Evolutionary conservation across 1,140 invertebrate genomes (phyloP), one percentile per base, ranked within the genome.

Genomic region (Pseudomyrmex flavicornis): DNA sequence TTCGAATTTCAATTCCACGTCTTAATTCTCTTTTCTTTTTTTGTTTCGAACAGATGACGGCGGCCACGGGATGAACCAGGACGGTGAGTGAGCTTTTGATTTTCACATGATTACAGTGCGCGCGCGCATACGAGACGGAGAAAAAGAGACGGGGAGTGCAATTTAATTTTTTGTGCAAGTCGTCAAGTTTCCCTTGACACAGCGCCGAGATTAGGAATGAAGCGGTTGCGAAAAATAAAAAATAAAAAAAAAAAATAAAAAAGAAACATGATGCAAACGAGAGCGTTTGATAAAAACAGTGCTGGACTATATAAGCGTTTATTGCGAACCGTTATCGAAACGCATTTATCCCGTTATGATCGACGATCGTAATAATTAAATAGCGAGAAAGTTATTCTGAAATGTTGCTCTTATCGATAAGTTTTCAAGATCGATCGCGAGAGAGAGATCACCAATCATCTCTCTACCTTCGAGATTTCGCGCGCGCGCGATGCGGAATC

Each of bases 61-160:
- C 76, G 86, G 92, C 84, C 93, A 94, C 85, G 93, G 93, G 68
- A 93, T 93, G 92, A 93, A 94, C 87, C 93, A 94, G 88, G 93
- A 94, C 80, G 93, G 93, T 93, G 89, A 93, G 93, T 94, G 54
- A 15, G 9, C 20, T 44, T 82, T 59, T 44, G n/a, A 26, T 52
- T 77, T 35, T 44, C 26, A 26, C 26, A 54, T 56, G 52, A 65
- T 48, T 76, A 20, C 15, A 44, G 35, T 15, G 22, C 68, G 59
- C 4, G 35, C 35, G 35, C 35, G 5, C 35, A 7, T 35, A 35
- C 35, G 5, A 7, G 35, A 7, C 35, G 35, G 35, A 35, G 35
- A 35, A 35, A 35, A 35, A 35, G 5, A 48, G 22, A 73, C 17
- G 20, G 12, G 48, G 13, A 15, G 70, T 59, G 48, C 76, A 59